Percentiles rank a stretch among this genome's conserved stretches.
phyloP scores from a whole-genome alignment of 2,113 vertebrate species.

The Isichthys henryi region DNA sequence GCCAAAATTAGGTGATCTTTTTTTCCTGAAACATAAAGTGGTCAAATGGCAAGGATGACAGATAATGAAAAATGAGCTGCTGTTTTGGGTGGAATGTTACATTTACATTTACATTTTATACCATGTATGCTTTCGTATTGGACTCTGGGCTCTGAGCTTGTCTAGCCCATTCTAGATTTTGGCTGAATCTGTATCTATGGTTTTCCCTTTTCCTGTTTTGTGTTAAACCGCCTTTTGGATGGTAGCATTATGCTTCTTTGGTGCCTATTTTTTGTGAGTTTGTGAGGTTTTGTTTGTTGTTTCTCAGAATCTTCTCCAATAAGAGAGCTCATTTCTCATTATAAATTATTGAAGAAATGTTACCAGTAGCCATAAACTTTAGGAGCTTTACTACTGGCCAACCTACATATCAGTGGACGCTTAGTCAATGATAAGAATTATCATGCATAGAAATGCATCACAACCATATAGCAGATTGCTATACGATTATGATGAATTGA shows the following conservation, averaged over 20 bases:
- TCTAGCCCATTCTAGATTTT: background rate
- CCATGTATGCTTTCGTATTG: background rate
- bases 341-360: no score
- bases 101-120: background rate
- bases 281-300: background rate
- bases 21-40: conserved; percentile 1
- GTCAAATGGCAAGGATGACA: background rate
- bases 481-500: background rate
- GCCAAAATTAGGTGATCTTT: conserved; percentile 4
- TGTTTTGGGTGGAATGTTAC: background rate
- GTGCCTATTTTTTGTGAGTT: background rate
- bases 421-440: background rate
- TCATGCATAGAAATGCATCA: background rate
- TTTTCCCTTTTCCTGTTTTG: background rate
- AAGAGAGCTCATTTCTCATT: background rate
- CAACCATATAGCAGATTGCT: background rate
- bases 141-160: background rate
- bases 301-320: background rate
- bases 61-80: background rate
- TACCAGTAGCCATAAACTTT: no score
- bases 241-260: background rate
- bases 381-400: background rate
- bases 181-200: background rate
- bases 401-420: background rate
- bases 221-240: background rate